Evolutionary conservation across 2,888 invertebrate genomes (phyloP).

Genomic region (Platerodrilus igneus): DNA sequence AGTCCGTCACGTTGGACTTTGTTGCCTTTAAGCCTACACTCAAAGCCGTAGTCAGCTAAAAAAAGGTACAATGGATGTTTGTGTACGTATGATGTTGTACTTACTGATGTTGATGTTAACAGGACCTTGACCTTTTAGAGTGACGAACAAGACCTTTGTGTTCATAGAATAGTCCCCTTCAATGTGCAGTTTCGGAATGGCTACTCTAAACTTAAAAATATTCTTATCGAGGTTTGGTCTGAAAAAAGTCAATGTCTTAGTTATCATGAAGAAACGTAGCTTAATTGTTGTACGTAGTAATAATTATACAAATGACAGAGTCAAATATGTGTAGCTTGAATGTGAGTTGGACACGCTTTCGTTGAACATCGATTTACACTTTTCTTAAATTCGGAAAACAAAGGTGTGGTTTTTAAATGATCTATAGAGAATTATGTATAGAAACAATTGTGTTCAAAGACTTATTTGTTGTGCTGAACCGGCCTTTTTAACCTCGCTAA

Average conservation of each 20-base stretch:
- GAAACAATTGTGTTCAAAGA: no score
- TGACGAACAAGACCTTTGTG: slow-evolving; percentile 59
- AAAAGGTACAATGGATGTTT: slow-evolving; percentile 27
- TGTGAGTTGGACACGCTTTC: no score
- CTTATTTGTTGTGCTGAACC: no score
- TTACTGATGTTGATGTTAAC: slow-evolving; percentile 65
- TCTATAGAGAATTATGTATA: no score
- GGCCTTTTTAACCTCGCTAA: no score
- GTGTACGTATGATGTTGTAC: no score
- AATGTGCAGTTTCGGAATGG: slow-evolving; percentile 57
- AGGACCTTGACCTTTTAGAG: slow-evolving; percentile 61
- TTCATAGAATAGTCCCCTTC: slow-evolving; percentile 66
- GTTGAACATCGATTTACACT: no score
- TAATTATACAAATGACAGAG: neutral
- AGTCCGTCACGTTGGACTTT: slow-evolving; percentile 55
- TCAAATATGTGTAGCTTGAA: no score
- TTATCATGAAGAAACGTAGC: no score
- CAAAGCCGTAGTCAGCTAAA: slow-evolving; percentile 62
- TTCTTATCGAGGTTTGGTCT: slow-evolving; percentile 60
- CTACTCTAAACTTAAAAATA: slow-evolving; percentile 58
- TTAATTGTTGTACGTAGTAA: no score
- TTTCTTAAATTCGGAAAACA: no score
- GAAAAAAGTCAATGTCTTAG: slow-evolving; percentile 40
- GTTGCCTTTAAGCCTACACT: slow-evolving; percentile 60
- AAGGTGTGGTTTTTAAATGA: no score